Percentiles rank a stretch among this genome's conserved stretches.
phyloP scores from a whole-genome alignment of 2,113 vertebrate genomes.

The Plecturocebus donacophilus region DNA sequence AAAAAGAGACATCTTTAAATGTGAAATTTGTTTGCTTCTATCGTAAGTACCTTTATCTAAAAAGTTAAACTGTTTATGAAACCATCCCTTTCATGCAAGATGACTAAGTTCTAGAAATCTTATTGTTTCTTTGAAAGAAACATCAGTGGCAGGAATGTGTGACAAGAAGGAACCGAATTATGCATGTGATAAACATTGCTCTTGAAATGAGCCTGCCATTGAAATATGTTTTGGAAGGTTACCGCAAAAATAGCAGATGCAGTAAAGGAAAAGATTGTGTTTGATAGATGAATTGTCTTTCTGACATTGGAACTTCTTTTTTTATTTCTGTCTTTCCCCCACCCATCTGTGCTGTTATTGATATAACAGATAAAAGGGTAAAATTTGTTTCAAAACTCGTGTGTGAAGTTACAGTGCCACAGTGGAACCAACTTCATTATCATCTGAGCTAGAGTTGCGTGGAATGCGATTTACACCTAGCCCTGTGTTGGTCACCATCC shows the following conservation, averaged over 20 bases:
- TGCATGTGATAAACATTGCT: slow-evolving; percentile 39
- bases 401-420: not conserved
- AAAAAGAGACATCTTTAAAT: slow-evolving; percentile 67
- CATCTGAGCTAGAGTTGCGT: not conserved
- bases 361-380: slow-evolving; percentile 41
- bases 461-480: not conserved
- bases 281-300: slow-evolving; percentile 46
- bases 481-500: not conserved
- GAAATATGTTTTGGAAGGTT: slow-evolving; percentile 37
- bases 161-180: slow-evolving; percentile 52
- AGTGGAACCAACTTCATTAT: not conserved
- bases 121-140: slow-evolving; percentile 12
- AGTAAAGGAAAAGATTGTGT: slow-evolving; percentile 28
- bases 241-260: slow-evolving; percentile 50
- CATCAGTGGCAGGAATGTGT: slow-evolving; percentile 10
- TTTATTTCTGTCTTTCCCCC: not conserved
- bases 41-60: slow-evolving; percentile 69
- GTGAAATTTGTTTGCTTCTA: slow-evolving; percentile 79
- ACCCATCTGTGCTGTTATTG: not conserved
- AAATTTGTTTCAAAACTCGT: slow-evolving; percentile 16
- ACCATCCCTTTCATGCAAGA: slow-evolving; percentile 20
- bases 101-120: slow-evolving; percentile 51
- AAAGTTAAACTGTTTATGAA: slow-evolving; percentile 73
- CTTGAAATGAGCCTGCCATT: slow-evolving; percentile 59
- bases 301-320: slow-evolving; percentile 23